A percentile compares a stretch with the other conserved stretches of the same genome.
Conservation (phyloP, 2,113 vertebrate species). For the Dipodomys stephensi region DNA sequence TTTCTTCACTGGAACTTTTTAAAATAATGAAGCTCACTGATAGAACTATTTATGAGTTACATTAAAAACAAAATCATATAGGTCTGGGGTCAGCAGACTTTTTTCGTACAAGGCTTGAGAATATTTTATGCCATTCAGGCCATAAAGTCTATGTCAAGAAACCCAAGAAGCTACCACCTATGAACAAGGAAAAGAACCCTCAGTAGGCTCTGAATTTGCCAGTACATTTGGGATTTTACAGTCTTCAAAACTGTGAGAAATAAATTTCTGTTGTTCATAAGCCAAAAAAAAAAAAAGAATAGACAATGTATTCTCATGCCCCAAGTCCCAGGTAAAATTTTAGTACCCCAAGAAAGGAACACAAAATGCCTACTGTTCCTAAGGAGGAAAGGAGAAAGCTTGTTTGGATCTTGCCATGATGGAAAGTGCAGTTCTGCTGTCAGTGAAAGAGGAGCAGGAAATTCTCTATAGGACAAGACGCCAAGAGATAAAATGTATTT, state of each 20-base stretch:
- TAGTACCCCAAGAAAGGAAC: no score
- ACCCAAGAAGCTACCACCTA: background rate
- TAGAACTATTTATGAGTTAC: background rate
- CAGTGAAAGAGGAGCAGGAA: no score
- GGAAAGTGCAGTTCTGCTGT: background rate
- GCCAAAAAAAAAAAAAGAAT: no score
- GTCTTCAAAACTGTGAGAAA: background rate
- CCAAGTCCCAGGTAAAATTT: background rate
- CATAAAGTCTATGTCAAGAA: background rate
- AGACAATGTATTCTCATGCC: background rate
- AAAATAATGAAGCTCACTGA: constrained; percentile 31
- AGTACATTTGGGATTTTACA: background rate
- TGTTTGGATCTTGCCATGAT: background rate
- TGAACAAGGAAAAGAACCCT: background rate
- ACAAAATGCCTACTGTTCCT: background rate
- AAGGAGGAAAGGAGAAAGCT: background rate
- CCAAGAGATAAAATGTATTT: background rate
- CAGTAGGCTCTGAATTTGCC: background rate
- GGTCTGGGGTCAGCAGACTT: background rate
- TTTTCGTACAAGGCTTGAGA: background rate
- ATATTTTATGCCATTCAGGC: constrained; percentile 27
- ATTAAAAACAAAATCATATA: constrained; percentile 12
- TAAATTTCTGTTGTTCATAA: background rate
- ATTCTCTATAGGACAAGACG: background rate
- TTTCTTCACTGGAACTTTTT: background rate